Percentiles rank a stretch among this genome's conserved stretches.
Conservation (phyloP, 2,888 invertebrate genomes). For the Drosophila picticornis region DNA sequence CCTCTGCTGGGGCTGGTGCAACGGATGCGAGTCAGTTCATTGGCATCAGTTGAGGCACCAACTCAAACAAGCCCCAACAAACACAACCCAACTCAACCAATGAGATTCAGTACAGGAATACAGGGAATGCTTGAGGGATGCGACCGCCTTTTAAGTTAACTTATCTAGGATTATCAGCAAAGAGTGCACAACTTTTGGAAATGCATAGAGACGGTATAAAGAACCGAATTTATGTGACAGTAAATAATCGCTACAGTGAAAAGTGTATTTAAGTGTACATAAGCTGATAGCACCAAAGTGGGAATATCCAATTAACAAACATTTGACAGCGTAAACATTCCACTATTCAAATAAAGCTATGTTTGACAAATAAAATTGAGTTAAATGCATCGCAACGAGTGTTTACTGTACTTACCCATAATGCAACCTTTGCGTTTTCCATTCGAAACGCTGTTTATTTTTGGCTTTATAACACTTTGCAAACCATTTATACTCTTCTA, state of each 20-base stretch:
- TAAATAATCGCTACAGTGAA: neutral
- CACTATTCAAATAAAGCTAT: neutral
- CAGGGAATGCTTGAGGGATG: too few relatives aligned
- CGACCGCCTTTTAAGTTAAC: neutral
- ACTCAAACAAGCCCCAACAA: conserved; percentile 3
- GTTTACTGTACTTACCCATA: conserved; percentile 9
- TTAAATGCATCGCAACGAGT: neutral
- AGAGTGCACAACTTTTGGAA: neutral
- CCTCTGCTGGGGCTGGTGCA: conserved; percentile 6
- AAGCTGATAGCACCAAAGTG: neutral
- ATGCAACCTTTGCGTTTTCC: neutral
- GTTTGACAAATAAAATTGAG: neutral
- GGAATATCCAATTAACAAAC: neutral
- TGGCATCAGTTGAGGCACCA: conserved; percentile 22
- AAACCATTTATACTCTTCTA: too few relatives aligned
- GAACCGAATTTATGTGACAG: conserved; percentile 5
- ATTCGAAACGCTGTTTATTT: conserved; percentile 23
- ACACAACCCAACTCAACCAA: too few relatives aligned
- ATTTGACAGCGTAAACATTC: neutral
- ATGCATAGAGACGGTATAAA: neutral
- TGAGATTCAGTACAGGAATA: neutral
- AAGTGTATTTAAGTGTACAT: neutral
- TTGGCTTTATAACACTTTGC: conserved; percentile 8
- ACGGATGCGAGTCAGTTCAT: conserved; percentile 30
- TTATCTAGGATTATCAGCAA: conserved; percentile 9